Conservation (phyloP, 2,113 vertebrate species). For the Phodopus roborovskii region DNA sequence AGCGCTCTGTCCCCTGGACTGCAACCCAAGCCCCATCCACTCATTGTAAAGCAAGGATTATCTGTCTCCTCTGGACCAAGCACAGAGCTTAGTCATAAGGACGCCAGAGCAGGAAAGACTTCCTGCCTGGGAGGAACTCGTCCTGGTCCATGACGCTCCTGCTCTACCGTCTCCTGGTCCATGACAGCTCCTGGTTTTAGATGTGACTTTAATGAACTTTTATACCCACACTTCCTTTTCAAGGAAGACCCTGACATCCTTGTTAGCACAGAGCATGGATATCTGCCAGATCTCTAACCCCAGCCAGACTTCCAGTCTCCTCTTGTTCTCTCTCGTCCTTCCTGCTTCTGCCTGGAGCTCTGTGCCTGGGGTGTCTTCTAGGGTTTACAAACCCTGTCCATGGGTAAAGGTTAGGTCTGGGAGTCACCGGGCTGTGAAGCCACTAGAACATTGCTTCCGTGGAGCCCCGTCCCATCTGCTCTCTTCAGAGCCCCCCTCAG, state of each 20-base stretch:
- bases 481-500: not conserved
- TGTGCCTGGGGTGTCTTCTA: not conserved
- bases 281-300: constrained; percentile 41
- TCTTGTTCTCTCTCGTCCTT: not conserved
- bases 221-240: constrained; percentile 36
- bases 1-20: not conserved
- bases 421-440: not conserved
- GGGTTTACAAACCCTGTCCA: not conserved
- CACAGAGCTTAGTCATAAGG: not conserved
- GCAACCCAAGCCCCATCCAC: not conserved
- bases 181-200: not conserved
- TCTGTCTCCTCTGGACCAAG: not conserved
- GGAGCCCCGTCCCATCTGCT: not conserved
- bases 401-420: not conserved
- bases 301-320: not conserved
- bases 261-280: not conserved
- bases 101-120: not conserved
- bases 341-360: not conserved
- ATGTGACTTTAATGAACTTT: not conserved
- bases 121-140: not conserved
- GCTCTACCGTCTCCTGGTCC: not conserved
- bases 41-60: not conserved
- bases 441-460: no score
- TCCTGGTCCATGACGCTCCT: no score
- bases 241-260: constrained; percentile 47